A percentile compares a stretch with the other conserved stretches of the same genome.
phyloP scores from a whole-genome alignment of 2,797 vertebrate species.

The Rhynchonycteris naso region DNA sequence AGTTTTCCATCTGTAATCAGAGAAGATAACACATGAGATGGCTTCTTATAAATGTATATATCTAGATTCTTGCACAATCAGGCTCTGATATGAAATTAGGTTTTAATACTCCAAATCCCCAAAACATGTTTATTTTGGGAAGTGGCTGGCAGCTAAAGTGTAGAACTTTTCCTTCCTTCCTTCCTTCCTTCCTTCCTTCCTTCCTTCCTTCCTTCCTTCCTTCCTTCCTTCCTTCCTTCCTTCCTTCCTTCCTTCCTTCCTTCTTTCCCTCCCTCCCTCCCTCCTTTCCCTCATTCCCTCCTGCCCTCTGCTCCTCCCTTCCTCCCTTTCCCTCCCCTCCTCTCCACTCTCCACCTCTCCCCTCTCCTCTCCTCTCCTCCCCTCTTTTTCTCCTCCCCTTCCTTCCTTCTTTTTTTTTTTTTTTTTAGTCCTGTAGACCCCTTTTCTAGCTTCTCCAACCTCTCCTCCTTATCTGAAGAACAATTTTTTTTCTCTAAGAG shows the following conservation, averaged over 20 bases:
- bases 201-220: background rate
- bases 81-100: background rate
- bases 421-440: background rate
- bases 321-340: background rate
- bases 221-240: background rate
- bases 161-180: background rate
- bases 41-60: background rate
- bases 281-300: fast-evolving
- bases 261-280: too few species aligned
- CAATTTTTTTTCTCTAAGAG: conserved; percentile 31
- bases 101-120: background rate
- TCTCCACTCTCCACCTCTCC: too few species aligned
- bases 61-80: background rate
- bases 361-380: too few species aligned
- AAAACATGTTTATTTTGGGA: background rate
- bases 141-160: background rate
- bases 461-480: background rate
- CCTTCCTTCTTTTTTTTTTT: too few species aligned
- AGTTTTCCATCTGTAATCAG: background rate
- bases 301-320: fast-evolving
- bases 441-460: background rate
- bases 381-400: background rate
- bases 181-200: background rate
- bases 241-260: too few species aligned
- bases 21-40: background rate